Conservation (phyloP, 2,888 invertebrate genomes). For the Willowsia nigromaculata region DNA sequence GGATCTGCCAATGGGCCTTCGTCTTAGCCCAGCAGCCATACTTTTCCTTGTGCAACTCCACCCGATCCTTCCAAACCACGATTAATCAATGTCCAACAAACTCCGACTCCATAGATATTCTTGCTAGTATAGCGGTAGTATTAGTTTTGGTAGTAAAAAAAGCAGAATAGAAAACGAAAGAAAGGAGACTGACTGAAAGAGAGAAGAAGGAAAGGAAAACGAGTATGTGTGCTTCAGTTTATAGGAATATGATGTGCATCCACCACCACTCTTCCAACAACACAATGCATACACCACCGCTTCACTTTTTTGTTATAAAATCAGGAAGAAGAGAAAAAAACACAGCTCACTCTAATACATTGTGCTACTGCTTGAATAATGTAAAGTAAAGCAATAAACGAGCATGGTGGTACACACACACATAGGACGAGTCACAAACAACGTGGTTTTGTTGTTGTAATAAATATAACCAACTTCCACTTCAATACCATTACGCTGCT, state of each 20-base stretch:
- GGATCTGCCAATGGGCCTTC: constrained; percentile 78
- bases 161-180: constrained; percentile 20
- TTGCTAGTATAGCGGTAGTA: neutral
- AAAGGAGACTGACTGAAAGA: constrained; percentile 28
- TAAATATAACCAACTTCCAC: constrained; percentile 33
- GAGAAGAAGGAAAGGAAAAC: constrained; percentile 34
- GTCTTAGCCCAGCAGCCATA: constrained; percentile 78
- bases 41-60: constrained; percentile 78
- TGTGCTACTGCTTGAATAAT: neutral
- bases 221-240: constrained; percentile 25
- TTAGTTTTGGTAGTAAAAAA: constrained; percentile 9
- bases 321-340: constrained; percentile 10
- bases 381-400: neutral
- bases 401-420: constrained; percentile 5
- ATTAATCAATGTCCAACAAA: constrained; percentile 78
- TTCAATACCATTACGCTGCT: neutral
- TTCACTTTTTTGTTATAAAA: neutral
- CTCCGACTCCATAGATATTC: constrained; percentile 75
- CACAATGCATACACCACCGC: neutral
- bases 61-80: constrained; percentile 78
- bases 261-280: neutral
- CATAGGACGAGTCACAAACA: constrained; percentile 36
- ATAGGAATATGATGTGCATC: constrained; percentile 19
- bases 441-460: constrained; percentile 57
- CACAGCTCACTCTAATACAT: neutral